Evolutionary conservation across 1,140 invertebrate genomes (phyloP).

Genomic region (Brachionus asplanchnoidis): DNA sequence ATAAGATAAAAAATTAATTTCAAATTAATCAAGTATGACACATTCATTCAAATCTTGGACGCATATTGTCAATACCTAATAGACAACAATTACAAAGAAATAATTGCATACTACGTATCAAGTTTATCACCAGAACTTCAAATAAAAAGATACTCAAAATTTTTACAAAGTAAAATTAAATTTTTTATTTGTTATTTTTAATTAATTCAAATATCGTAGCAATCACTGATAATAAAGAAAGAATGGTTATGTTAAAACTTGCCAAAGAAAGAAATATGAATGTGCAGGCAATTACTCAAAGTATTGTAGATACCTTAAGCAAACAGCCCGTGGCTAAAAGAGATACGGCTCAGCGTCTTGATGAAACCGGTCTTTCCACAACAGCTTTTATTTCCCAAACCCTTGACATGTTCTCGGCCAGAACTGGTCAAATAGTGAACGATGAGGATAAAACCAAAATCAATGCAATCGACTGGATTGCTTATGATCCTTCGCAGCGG

Average conservation of each 20-base stretch:
- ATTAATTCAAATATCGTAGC: slow-evolving; percentile 2
- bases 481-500: slow-evolving; percentile 71
- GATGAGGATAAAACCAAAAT: slow-evolving; percentile 69
- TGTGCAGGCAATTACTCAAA: slow-evolving; percentile 73
- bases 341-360: slow-evolving; percentile 45
- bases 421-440: background rate
- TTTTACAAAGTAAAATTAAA: slow-evolving; percentile 63
- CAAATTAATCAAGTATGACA: slow-evolving; percentile 60
- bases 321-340: slow-evolving; percentile 48
- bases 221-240: slow-evolving; percentile 37
- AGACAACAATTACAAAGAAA: slow-evolving; percentile 66
- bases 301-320: slow-evolving; percentile 72
- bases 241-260: slow-evolving; percentile 60
- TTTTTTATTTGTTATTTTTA: background rate
- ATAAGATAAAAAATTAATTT: background rate
- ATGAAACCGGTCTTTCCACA: background rate
- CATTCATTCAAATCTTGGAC: slow-evolving; percentile 69
- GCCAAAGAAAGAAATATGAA: slow-evolving; percentile 73
- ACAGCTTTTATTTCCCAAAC: slow-evolving; percentile 28
- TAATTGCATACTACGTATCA: slow-evolving; percentile 77
- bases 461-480: slow-evolving; percentile 78
- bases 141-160: slow-evolving; percentile 70
- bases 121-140: slow-evolving; percentile 68
- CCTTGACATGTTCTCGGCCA: background rate
- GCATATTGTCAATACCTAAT: slow-evolving; percentile 68